Evolutionary conservation across 2,113 vertebrate genomes (phyloP).

Genomic region (Pogonocichla stellata): DNA sequence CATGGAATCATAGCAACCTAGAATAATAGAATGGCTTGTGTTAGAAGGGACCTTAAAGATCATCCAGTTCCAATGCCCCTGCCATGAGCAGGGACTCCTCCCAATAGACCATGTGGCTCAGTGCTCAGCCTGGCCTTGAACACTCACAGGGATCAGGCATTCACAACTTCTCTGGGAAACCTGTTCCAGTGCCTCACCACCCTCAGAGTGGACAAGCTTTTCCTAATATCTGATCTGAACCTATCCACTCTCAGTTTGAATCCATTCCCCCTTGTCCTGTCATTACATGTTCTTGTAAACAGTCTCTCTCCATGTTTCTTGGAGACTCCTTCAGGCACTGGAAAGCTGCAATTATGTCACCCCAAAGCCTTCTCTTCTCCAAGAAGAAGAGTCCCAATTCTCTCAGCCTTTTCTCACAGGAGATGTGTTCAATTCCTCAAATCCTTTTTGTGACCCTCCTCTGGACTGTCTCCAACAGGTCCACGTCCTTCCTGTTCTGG

Average conservation of each 20-base stretch:
- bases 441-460: background rate
- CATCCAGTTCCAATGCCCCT: background rate
- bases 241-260: background rate
- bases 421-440: background rate
- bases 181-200: background rate
- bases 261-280: background rate
- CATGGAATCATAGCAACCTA: background rate
- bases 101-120: background rate
- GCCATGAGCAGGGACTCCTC: too few species aligned
- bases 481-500: background rate
- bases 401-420: background rate
- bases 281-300: background rate
- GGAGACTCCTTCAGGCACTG: background rate
- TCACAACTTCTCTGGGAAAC: background rate
- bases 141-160: background rate
- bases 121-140: background rate
- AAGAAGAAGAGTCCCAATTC: background rate
- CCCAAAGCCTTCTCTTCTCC: background rate
- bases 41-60: background rate
- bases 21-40: background rate
- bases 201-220: background rate
- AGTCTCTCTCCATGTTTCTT: background rate
- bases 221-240: background rate
- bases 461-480: rapidly evolving
- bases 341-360: background rate